Conservation (phyloP, 2,113 vertebrate genomes). For the Natator depressus region DNA sequence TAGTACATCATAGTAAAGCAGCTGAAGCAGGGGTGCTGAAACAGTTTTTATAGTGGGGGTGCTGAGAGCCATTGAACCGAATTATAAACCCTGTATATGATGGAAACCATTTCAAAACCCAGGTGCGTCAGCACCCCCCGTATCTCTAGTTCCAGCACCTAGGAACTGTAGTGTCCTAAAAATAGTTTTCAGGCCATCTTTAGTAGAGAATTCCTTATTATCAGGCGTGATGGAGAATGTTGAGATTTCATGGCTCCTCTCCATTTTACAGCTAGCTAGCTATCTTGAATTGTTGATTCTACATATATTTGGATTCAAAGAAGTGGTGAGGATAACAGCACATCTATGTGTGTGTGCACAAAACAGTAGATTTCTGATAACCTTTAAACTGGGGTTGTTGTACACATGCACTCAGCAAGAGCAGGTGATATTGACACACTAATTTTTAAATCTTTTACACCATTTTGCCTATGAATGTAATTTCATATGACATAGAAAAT, state of each 20-base stretch:
- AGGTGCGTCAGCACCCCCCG: too few species aligned
- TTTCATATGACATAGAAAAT: not conserved
- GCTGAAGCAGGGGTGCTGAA: not conserved
- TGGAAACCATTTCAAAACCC: too few species aligned
- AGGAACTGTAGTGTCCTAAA: not conserved
- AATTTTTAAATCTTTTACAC: not conserved
- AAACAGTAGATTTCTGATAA: not conserved
- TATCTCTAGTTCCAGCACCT: too few species aligned
- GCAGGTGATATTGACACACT: not conserved
- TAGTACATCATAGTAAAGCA: not conserved
- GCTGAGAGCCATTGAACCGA: too few species aligned
- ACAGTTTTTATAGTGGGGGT: too few species aligned
- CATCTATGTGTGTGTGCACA: not conserved
- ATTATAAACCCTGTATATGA: too few species aligned
- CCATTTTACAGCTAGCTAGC: rapidly evolving
- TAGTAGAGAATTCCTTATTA: not conserved
- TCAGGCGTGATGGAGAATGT: rapidly evolving
- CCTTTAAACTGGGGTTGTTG: not conserved
- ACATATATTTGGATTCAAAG: not conserved
- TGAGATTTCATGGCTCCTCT: not conserved
- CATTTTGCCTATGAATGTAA: not conserved
- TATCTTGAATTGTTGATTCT: not conserved
- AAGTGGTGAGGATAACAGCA: not conserved
- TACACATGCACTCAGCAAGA: not conserved
- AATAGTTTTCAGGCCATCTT: not conserved